phyloP scores from a whole-genome alignment of 2,797 vertebrate species.

The Chelidonichthys spinosus region DNA sequence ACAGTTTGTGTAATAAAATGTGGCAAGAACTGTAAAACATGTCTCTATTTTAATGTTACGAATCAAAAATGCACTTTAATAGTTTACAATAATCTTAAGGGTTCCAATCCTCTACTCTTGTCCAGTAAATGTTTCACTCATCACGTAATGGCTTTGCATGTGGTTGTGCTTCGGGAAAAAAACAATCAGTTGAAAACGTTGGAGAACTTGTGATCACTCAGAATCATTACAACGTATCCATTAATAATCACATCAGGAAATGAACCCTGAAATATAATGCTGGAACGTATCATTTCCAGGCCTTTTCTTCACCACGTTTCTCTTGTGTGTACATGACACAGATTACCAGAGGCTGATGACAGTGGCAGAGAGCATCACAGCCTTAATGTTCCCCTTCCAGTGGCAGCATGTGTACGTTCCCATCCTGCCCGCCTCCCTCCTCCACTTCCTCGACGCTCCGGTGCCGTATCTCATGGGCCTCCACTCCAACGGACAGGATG shows the following conservation, averaged over 20 bases:
- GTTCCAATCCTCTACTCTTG: neutral
- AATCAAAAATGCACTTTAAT: neutral
- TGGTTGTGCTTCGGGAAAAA: neutral
- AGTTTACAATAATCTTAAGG: neutral
- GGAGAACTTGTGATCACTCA: neutral
- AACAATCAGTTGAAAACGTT: neutral
- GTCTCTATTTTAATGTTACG: neutral
- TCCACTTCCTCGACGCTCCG: slow-evolving; percentile 98
- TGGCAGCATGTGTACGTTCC: slow-evolving; percentile 99
- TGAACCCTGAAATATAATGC: neutral
- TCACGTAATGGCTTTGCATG: neutral
- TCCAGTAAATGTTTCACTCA: slow-evolving; percentile 9
- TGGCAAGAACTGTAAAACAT: neutral
- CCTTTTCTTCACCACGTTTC: neutral
- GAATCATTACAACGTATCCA: neutral
- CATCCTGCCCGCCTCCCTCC: slow-evolving; percentile 97
- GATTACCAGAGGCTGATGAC: slow-evolving; percentile 99
- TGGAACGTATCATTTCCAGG: neutral
- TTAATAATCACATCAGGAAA: neutral
- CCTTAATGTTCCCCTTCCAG: slow-evolving; percentile 98
- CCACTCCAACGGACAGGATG: slow-evolving; percentile 97
- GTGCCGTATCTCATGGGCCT: slow-evolving; percentile 99
- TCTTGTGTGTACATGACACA: slow-evolving; percentile 66
- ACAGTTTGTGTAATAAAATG: neutral
- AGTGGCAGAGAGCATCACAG: slow-evolving; percentile 98